Percentiles rank a stretch among this genome's conserved stretches.
Evolutionary conservation across 2,888 invertebrate species (phyloP).

Genomic region (Iselma pallidipennis): DNA sequence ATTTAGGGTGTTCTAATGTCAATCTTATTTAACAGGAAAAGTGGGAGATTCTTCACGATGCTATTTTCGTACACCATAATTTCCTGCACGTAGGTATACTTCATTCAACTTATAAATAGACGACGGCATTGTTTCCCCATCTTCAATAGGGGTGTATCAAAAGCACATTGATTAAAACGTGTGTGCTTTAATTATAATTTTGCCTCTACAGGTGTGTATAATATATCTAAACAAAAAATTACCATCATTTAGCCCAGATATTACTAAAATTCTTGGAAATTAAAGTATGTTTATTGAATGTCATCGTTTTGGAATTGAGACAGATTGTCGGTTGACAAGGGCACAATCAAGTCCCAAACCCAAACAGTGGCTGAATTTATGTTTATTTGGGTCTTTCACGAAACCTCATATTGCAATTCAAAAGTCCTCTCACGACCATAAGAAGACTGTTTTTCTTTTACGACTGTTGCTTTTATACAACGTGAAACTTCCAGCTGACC

Average conservation of each 20-base stretch:
- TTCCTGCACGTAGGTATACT: conserved; percentile 4
- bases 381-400: conserved; percentile 6
- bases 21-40: conserved; percentile 34
- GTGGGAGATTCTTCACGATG: conserved; percentile 17
- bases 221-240: too few relatives aligned
- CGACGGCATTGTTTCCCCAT: conserved; percentile 1
- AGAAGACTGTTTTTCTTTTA: conserved; percentile 15
- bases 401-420: conserved; percentile 13
- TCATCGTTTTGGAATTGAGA: conserved; percentile 8
- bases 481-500: conserved; percentile 31
- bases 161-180: background rate
- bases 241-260: background rate
- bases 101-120: conserved; percentile 2
- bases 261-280: too few relatives aligned
- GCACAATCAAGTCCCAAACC: conserved; percentile 5
- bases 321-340: conserved; percentile 8
- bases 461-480: conserved; percentile 10
- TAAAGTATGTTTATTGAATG: background rate
- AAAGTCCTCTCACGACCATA: conserved; percentile 11
- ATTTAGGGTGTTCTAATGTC: conserved; percentile 38
- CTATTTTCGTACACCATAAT: conserved; percentile 4
- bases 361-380: conserved; percentile 10
- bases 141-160: background rate
- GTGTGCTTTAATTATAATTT: background rate
- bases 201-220: background rate